phyloP scores from a whole-genome alignment of 2,113 vertebrate genomes.

The Electrona antarctica region DNA sequence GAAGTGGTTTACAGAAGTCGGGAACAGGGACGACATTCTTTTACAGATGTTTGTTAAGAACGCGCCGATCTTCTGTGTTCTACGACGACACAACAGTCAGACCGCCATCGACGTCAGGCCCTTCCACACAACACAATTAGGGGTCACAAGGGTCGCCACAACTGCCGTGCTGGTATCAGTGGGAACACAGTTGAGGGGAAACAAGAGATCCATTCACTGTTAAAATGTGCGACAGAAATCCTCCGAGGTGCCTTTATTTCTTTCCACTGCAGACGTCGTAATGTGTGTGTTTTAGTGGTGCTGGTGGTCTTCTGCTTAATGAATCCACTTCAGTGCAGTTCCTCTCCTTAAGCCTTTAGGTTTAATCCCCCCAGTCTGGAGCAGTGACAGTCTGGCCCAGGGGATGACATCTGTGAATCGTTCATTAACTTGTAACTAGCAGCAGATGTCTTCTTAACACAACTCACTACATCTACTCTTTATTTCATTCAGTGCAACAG shows the following conservation, averaged over 20 bases:
- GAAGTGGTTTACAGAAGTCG: slow-evolving; percentile 74
- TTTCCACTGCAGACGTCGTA: slow-evolving; percentile 37
- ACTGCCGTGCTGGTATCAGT: slow-evolving; percentile 1
- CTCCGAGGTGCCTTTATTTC: slow-evolving; percentile 18
- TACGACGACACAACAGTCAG: slow-evolving; percentile 42
- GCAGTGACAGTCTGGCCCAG: slow-evolving; percentile 74
- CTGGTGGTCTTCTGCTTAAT: slow-evolving; percentile 69
- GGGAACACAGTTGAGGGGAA: slow-evolving; percentile 8
- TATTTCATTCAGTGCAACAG: slow-evolving; percentile 37
- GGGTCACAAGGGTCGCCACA: background rate
- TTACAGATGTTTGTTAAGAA: slow-evolving; percentile 71
- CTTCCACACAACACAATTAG: slow-evolving; percentile 30
- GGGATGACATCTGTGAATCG: slow-evolving; percentile 78
- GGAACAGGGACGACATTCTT: slow-evolving; percentile 46
- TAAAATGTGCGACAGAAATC: slow-evolving; percentile 18
- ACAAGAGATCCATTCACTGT: slow-evolving; percentile 6
- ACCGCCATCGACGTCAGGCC: slow-evolving; percentile 46
- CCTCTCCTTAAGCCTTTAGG: slow-evolving; percentile 57
- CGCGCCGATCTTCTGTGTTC: slow-evolving; percentile 53
- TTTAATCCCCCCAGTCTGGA: slow-evolving; percentile 73
- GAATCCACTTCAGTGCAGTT: slow-evolving; percentile 71
- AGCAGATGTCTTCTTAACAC: slow-evolving; percentile 76
- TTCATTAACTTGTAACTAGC: slow-evolving; percentile 78
- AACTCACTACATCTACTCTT: slow-evolving; percentile 48
- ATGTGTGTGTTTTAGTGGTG: slow-evolving; percentile 44